These are phyloP conservation scores for Ptilorrhoa leucosticta DNA, from an alignment of 2,113 vertebrate genomes.

Conservation along the genomic window DNA sequence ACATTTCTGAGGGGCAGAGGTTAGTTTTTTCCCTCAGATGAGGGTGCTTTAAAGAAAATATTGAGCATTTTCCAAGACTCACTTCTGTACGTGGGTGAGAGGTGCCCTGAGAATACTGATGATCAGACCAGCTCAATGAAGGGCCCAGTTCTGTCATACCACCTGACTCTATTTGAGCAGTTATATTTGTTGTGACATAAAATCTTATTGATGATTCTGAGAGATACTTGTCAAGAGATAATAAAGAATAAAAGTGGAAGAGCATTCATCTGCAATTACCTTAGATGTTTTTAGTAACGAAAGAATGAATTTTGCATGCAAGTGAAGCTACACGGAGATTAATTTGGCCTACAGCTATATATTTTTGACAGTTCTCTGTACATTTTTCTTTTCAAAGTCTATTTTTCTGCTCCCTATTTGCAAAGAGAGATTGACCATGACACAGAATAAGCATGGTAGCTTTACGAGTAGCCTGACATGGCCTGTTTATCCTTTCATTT, in stretches of 20 bases:
- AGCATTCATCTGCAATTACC: slow-evolving; percentile 44
- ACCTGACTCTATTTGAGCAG: background rate
- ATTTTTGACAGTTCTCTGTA: background rate
- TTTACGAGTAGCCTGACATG: background rate
- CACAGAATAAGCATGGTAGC: background rate
- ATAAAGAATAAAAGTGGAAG: slow-evolving; percentile 11
- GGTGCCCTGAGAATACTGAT: background rate
- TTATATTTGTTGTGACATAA: slow-evolving; percentile 25
- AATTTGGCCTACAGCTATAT: slow-evolving; percentile 19
- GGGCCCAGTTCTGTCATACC: background rate
- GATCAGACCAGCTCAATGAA: background rate
- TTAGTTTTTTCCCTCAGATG: background rate
- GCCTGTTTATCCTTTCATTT: background rate
- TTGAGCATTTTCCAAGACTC: background rate
- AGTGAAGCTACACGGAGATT: background rate
- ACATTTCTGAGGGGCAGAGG: background rate
- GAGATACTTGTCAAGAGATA: slow-evolving; percentile 5
- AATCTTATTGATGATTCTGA: background rate
- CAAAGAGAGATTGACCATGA: background rate
- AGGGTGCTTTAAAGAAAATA: background rate
- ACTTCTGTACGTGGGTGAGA: background rate
- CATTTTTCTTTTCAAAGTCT: slow-evolving; percentile 6
- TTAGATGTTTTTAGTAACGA: slow-evolving; percentile 31
- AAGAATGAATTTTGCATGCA: slow-evolving; percentile 32
- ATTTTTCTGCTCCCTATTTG: background rate